Base-by-base conservation (phyloP, 2,797 vertebrate genomes). In the Melopsittacus undulatus region DNA sequence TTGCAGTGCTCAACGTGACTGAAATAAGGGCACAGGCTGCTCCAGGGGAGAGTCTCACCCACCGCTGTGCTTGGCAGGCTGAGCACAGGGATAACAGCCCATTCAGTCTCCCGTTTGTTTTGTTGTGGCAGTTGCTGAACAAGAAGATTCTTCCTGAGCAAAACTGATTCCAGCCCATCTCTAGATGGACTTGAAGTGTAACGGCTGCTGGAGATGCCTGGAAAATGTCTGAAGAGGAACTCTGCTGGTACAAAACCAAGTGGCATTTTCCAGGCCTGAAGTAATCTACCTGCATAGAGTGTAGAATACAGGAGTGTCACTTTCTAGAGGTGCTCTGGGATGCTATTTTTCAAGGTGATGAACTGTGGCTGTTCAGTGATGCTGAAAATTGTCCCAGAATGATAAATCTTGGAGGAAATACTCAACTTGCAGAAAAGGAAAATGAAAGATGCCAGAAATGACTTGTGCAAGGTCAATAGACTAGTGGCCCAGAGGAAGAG, bases 81-180 rank as follows among this genome's bases (percentile, higher is more conserved):
- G 20, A 74, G n/a, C 43, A 70, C 69, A 61, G 29, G 23, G 32
- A 3, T 62, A 89, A 38, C 23, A 75, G 62, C 42, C 36, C 38
- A 8, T 75, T 72, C 20, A 30, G 52, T 49, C 62, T 88, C 48
- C 66, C 34, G 4, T 30, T 40, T 57, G 48, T 61, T 89, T 84
- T 89, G 46, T 74, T 95, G n/a, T 91, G 57, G 80, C 73, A 87
- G 76, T 83, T 93, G 93, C 86, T 88, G 90, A 86, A 85, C 73
- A 54, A 64, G 88, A 77, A 11, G 48, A 51, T 94, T 78, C 57
- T 5, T 78, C 54, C 42, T 75, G 52, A 68, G 45, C 45, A 82
- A 57, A 93, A 67, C 9, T 64, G 43, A 24, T 64, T 86, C 57
- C 32, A 77, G 17, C 46, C 40, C 20, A 29, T 64, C 67, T 90